These are phyloP conservation scores for Xanthia togata DNA, from an alignment of 2,888 invertebrate genomes.

Conservation along the genomic window DNA sequence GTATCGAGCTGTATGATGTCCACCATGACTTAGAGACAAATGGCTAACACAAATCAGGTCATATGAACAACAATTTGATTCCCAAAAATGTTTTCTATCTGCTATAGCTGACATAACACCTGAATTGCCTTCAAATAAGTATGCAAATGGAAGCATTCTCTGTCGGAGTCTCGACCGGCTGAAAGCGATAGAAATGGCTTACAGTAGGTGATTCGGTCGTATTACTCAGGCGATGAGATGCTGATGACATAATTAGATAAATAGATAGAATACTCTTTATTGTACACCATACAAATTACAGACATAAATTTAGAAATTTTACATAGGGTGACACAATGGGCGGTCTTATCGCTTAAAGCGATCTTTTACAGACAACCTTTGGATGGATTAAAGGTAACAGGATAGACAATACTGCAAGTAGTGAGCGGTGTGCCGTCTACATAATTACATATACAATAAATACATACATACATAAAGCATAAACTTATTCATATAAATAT, in stretches of 20 bases:
- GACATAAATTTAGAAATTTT: too few relatives aligned
- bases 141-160: slow-evolving; percentile 53
- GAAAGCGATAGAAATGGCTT: slow-evolving; percentile 42
- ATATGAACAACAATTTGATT: not conserved
- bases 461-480: too few relatives aligned
- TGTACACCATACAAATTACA: too few relatives aligned
- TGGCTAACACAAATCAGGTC: not conserved
- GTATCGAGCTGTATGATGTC: not conserved
- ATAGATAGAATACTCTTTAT: too few relatives aligned
- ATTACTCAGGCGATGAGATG: slow-evolving; percentile 39
- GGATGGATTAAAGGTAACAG: too few relatives aligned
- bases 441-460: too few relatives aligned
- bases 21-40: not conserved
- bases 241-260: slow-evolving; percentile 46
- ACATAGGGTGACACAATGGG: too few relatives aligned
- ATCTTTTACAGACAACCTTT: too few relatives aligned
- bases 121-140: slow-evolving; percentile 45
- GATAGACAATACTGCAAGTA: too few relatives aligned
- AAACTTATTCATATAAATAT: too few relatives aligned
- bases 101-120: slow-evolving; percentile 13
- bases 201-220: slow-evolving; percentile 24
- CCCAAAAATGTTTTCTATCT: not conserved
- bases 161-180: slow-evolving; percentile 29
- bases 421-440: too few relatives aligned
- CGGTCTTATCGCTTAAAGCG: too few relatives aligned